phyloP scores from a whole-genome alignment of 2,797 vertebrate genomes.

The Dendrocincla tyrannina region DNA sequence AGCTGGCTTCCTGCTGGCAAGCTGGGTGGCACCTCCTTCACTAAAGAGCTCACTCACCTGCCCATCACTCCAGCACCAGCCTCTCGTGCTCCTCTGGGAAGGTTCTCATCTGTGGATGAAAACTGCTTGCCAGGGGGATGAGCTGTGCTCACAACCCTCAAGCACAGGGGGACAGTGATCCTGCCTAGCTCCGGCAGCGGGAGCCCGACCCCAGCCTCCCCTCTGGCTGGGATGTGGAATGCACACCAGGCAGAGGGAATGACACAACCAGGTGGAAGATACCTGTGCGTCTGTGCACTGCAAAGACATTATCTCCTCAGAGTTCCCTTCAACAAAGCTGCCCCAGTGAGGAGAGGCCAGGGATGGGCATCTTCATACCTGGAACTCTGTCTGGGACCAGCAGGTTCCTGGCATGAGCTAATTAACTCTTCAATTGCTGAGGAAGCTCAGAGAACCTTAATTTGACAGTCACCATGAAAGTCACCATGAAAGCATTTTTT shows the following conservation, averaged over 20 bases:
- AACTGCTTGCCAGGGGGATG: background rate
- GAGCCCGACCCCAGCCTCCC: background rate
- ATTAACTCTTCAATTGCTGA: slow-evolving; percentile 40
- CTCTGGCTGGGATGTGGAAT: background rate
- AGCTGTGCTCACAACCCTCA: background rate
- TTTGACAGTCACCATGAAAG: slow-evolving; percentile 19
- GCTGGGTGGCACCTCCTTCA: background rate
- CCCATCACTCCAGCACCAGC: background rate
- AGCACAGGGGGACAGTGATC: accelerated
- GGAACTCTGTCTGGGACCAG: background rate
- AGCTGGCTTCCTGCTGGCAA: slow-evolving; percentile 32
- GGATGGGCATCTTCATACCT: background rate
- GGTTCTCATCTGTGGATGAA: background rate
- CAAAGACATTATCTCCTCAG: background rate
- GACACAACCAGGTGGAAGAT: background rate
- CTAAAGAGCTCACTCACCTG: background rate
- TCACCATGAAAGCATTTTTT: slow-evolving; percentile 24
- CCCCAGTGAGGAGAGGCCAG: background rate
- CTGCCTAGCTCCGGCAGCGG: accelerated
- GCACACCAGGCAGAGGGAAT: background rate
- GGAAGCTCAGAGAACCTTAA: slow-evolving; percentile 32
- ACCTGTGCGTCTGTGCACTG: accelerated
- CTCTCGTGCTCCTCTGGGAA: background rate
- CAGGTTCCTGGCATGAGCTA: background rate
- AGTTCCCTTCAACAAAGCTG: background rate